These are phyloP conservation scores for Toxotes chatareus DNA, from an alignment of 2,113 vertebrate species.

Conservation along the genomic window DNA sequence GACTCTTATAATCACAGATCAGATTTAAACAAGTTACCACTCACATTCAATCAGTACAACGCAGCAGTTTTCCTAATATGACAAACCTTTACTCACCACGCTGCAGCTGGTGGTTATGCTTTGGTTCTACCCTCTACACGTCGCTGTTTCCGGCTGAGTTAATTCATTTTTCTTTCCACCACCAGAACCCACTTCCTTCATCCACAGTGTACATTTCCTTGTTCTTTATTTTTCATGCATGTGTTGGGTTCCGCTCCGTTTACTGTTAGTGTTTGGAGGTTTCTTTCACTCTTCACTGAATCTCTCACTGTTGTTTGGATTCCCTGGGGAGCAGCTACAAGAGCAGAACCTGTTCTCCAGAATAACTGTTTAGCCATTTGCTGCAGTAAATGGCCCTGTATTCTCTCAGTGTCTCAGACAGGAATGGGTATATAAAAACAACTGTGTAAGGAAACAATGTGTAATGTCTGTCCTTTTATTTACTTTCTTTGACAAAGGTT, in stretches of 20 bases:
- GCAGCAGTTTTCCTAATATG: not conserved
- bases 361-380: not conserved
- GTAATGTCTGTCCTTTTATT: not conserved
- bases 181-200: not conserved
- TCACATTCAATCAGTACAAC: not conserved
- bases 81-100: not conserved
- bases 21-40: slow-evolving; percentile 4
- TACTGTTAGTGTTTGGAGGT: not conserved
- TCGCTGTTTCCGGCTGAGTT: not conserved
- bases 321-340: not conserved
- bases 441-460: not conserved
- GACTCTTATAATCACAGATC: slow-evolving; percentile 14
- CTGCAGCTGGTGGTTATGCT: slow-evolving; percentile 1
- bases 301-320: not conserved
- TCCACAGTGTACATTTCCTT: not conserved
- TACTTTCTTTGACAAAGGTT: not conserved
- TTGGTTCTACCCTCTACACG: not conserved
- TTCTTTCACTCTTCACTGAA: not conserved
- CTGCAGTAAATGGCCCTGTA: not conserved
- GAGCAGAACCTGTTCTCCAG: slow-evolving; percentile 1
- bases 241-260: not conserved
- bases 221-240: not conserved
- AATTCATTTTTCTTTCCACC: not conserved
- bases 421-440: not conserved
- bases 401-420: not conserved